phyloP scores from a whole-genome alignment of 2,797 vertebrate genomes.

The Scarus forsteni region DNA sequence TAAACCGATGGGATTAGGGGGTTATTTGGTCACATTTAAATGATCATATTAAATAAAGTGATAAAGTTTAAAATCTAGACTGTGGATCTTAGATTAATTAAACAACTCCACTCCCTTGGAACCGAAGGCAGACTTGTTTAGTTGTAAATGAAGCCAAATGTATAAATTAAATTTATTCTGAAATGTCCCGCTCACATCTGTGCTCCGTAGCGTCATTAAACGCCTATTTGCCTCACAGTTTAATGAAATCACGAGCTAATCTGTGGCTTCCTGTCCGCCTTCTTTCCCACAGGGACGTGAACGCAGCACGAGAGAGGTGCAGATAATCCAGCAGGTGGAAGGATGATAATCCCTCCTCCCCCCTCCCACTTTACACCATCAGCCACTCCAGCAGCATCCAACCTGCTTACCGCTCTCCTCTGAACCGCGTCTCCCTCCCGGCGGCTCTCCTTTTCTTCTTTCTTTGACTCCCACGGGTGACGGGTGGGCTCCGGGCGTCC shows the following conservation, averaged over 20 bases:
- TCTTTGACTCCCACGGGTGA: slow-evolving; percentile 63
- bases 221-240: too few relatives aligned
- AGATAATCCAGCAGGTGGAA: slow-evolving; percentile 77
- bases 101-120: too few relatives aligned
- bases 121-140: too few relatives aligned
- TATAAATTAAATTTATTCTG: too few relatives aligned
- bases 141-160: too few relatives aligned
- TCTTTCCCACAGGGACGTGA: slow-evolving; percentile 60
- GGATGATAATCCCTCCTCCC: slow-evolving; percentile 74
- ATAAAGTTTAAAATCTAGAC: too few relatives aligned
- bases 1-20: too few relatives aligned
- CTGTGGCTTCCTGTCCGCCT: slow-evolving; percentile 28
- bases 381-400: slow-evolving; percentile 59
- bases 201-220: too few relatives aligned
- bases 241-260: not conserved
- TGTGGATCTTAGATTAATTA: too few relatives aligned
- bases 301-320: slow-evolving; percentile 66
- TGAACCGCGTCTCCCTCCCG: slow-evolving; percentile 65
- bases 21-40: too few relatives aligned
- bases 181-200: too few relatives aligned
- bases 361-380: slow-evolving; percentile 70
- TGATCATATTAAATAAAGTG: too few relatives aligned
- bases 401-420: slow-evolving; percentile 78
- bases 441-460: slow-evolving; percentile 25
- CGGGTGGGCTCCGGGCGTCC: slow-evolving; percentile 63